These are phyloP conservation scores for Epinotia demarniana DNA, from an alignment of 2,888 invertebrate genomes.

Conservation along the genomic window DNA sequence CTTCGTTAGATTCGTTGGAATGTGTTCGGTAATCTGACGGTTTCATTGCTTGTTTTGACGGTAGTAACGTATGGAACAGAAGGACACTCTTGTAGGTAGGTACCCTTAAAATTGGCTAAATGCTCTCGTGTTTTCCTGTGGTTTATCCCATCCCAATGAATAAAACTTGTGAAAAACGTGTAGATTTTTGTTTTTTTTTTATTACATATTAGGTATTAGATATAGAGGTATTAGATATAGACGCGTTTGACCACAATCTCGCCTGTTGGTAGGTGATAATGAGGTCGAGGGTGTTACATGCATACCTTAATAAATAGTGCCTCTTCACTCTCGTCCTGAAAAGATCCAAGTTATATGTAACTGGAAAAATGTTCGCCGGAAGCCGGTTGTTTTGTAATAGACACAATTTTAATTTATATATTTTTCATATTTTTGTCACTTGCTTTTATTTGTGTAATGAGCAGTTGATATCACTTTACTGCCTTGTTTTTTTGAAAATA, in stretches of 20 bases:
- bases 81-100: background rate
- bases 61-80: constrained; percentile 33
- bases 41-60: constrained; percentile 56
- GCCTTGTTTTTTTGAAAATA: background rate
- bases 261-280: too few relatives aligned
- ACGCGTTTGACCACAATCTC: too few relatives aligned
- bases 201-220: too few relatives aligned
- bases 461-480: background rate
- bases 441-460: background rate
- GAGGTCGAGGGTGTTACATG: too few relatives aligned
- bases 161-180: background rate
- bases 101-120: background rate
- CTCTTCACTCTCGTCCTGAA: too few relatives aligned
- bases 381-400: too few relatives aligned
- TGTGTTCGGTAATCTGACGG: constrained; percentile 59
- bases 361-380: too few relatives aligned
- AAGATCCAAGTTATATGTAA: too few relatives aligned
- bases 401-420: background rate
- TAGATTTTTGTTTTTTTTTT: background rate
- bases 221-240: too few relatives aligned
- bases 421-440: background rate
- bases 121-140: background rate
- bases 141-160: background rate
- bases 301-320: too few relatives aligned
- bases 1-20: constrained; percentile 68